Evolutionary conservation across 2,113 vertebrate genomes (phyloP).

Genomic region (Clupea harengus): DNA sequence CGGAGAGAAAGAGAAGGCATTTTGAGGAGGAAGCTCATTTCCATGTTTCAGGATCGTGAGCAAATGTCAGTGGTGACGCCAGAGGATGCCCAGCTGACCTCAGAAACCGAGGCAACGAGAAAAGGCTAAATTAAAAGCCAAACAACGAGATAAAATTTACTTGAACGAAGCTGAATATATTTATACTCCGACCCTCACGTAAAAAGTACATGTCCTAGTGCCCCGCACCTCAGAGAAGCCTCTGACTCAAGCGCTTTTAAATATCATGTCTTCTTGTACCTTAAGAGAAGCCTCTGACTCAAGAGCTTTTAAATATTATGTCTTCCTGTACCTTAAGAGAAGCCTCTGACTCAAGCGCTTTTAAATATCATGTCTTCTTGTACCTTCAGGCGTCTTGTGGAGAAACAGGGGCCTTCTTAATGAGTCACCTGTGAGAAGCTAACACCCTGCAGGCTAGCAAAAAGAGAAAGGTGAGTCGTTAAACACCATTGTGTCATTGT

Average conservation of each 20-base stretch:
- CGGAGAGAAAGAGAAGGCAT: background rate
- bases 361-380: slow-evolving; percentile 10
- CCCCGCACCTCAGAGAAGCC: background rate
- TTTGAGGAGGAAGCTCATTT: background rate
- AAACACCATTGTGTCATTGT: background rate
- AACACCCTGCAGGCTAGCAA: background rate
- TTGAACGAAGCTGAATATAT: background rate
- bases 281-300: too few species aligned
- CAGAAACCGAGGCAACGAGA: background rate
- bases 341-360: background rate
- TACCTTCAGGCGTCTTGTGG: background rate
- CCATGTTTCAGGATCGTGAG: background rate
- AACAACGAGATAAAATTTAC: background rate
- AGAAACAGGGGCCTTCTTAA: background rate
- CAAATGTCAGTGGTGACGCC: slow-evolving; percentile 7
- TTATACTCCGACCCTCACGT: background rate
- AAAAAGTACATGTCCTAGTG: background rate
- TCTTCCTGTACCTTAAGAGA: too few species aligned
- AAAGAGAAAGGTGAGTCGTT: background rate
- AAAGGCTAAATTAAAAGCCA: background rate
- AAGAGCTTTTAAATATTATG: too few species aligned
- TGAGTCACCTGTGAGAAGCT: background rate
- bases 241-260: background rate
- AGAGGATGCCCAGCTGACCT: background rate
- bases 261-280: too few species aligned